Conservation (phyloP, 2,888 invertebrate genomes). For the Thereva unica region DNA sequence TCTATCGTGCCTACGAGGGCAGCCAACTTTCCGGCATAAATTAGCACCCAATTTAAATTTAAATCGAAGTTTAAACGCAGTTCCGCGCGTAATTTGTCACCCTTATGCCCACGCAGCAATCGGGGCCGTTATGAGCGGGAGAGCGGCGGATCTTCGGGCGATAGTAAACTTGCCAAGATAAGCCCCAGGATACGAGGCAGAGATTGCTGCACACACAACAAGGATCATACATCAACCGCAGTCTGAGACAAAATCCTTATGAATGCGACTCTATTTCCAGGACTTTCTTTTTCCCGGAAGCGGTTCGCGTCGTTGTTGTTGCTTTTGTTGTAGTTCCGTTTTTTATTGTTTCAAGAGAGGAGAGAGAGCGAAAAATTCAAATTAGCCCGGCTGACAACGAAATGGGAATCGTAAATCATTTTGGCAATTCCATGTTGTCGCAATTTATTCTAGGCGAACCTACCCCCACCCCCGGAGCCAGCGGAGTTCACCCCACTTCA, state of each 20-base stretch:
- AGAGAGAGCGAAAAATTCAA: conserved; percentile 20
- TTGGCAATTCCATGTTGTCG: conserved; percentile 36
- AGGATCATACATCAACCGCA: conserved; percentile 29
- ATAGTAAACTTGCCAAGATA: conserved; percentile 23
- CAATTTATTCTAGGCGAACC: conserved; percentile 24
- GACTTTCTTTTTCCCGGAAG: conserved; percentile 5
- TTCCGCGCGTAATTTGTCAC: conserved; percentile 26
- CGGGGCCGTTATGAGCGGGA: conserved; percentile 5
- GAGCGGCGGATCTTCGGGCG: conserved; percentile 4
- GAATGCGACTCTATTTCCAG: background rate
- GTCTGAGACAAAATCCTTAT: conserved; percentile 6
- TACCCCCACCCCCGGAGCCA: background rate
- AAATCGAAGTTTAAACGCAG: conserved; percentile 31
- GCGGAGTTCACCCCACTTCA: too few relatives aligned
- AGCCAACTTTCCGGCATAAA: conserved; percentile 7
- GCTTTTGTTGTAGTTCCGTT: background rate
- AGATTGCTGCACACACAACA: conserved; percentile 26
- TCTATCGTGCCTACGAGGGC: too few relatives aligned
- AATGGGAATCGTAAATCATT: conserved; percentile 33
- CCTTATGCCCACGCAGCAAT: conserved; percentile 14
- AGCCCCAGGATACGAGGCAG: conserved; percentile 20
- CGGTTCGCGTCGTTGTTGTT: background rate
- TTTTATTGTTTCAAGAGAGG: conserved; percentile 21
- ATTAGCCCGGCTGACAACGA: conserved; percentile 31
- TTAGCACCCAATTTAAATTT: conserved; percentile 34